Evolutionary conservation across 1,140 invertebrate genomes (phyloP).

Genomic region (Heliconius hewitsoni): DNA sequence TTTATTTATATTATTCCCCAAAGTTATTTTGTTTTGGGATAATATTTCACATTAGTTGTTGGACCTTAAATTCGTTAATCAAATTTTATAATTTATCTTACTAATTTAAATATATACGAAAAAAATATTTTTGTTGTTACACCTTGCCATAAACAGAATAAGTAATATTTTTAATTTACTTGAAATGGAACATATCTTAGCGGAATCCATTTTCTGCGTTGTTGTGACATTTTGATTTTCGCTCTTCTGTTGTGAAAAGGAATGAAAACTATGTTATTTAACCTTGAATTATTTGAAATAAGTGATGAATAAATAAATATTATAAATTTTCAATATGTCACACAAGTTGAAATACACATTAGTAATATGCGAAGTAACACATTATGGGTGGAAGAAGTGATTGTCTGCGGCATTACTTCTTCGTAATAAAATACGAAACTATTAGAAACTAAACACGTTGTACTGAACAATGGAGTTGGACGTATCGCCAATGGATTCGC

Average conservation of each 20-base stretch:
- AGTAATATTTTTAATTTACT: conserved; percentile 8
- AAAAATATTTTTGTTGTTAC: background rate
- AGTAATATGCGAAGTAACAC: conserved; percentile 47
- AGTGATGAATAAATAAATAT: conserved; percentile 55
- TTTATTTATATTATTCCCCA: background rate
- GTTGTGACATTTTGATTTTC: conserved; percentile 79
- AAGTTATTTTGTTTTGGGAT: background rate
- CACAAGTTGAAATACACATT: conserved; percentile 41
- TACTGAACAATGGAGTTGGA: conserved; percentile 71
- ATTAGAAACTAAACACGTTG: conserved; percentile 42
- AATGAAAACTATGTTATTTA: conserved; percentile 57
- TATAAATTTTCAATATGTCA: conserved; percentile 42
- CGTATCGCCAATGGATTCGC: conserved; percentile 61
- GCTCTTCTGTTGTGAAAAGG: conserved; percentile 57
- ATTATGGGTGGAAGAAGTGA: conserved; percentile 78
- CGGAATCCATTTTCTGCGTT: conserved; percentile 79
- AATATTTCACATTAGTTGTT: background rate
- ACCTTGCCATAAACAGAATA: background rate
- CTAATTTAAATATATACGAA: background rate
- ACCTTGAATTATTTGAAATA: conserved; percentile 51
- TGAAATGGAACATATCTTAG: conserved; percentile 43
- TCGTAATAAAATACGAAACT: conserved; percentile 43
- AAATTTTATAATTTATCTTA: background rate
- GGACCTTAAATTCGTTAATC: background rate
- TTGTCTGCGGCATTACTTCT: conserved; percentile 67